Evolutionary conservation across 2,113 vertebrate species (phyloP).

Genomic region (Etheostoma cragini): DNA sequence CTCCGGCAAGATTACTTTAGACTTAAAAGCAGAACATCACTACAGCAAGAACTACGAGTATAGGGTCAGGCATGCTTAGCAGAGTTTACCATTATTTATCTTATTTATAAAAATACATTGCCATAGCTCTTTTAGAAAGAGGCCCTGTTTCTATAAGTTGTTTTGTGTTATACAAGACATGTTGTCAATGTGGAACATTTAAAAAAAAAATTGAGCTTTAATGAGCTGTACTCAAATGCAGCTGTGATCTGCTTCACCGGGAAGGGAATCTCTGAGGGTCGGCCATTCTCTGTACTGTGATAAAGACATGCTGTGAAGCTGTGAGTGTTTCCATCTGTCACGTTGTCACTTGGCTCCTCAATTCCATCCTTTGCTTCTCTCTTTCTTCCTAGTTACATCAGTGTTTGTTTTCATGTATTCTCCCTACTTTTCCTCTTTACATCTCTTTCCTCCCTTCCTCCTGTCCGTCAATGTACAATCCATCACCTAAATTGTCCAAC

Average conservation of each 20-base stretch:
- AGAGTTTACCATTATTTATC: not conserved
- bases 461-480: not conserved
- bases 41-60: not conserved
- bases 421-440: not conserved
- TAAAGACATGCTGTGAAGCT: conserved; percentile 40
- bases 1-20: not conserved
- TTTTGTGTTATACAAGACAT: not conserved
- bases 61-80: conserved; percentile 15
- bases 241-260: conserved; percentile 56
- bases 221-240: conserved; percentile 40
- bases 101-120: conserved; percentile 1
- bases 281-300: conserved; percentile 27
- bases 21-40: not conserved
- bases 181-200: not conserved
- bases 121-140: not conserved
- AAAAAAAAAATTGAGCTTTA: not conserved
- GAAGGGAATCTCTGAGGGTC: conserved; percentile 44
- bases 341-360: conserved; percentile 25
- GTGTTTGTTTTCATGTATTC: conserved; percentile 14
- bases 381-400: not conserved
- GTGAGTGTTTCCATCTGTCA: conserved; percentile 55
- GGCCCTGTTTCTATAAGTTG: not conserved
- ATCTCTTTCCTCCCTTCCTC: not conserved
- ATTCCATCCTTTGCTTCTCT: conserved; percentile 19
- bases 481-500: conserved; percentile 8